These are phyloP conservation scores for Cyprinodon tularosa DNA, from an alignment of 2,113 vertebrate species.

Conservation along the genomic window DNA sequence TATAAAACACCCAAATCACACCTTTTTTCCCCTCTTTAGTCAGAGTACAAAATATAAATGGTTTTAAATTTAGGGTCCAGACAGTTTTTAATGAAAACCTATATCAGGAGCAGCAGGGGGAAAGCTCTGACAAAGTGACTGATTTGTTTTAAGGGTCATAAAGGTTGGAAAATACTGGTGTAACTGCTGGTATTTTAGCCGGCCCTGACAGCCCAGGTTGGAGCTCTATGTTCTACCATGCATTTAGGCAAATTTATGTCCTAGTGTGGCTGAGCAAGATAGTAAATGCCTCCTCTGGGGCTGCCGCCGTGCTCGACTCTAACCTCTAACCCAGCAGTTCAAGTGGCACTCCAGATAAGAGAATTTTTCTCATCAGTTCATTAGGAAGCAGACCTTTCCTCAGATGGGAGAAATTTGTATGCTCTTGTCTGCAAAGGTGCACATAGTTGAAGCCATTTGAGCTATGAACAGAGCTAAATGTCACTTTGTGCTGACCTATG, in stretches of 20 bases:
- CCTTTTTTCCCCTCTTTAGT: background rate
- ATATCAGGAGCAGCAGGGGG: background rate
- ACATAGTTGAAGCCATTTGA: slow-evolving; percentile 24
- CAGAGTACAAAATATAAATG: background rate
- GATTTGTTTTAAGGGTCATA: slow-evolving; percentile 3
- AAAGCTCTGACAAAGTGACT: background rate
- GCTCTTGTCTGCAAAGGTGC: slow-evolving; percentile 30
- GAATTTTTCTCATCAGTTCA: slow-evolving; percentile 42
- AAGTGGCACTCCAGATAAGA: slow-evolving; percentile 26
- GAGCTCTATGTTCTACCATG: slow-evolving; percentile 23
- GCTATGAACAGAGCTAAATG: slow-evolving; percentile 34
- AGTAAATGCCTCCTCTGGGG: slow-evolving; percentile 8
- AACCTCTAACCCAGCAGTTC: slow-evolving; percentile 54
- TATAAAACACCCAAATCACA: background rate
- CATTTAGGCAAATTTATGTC: slow-evolving; percentile 36
- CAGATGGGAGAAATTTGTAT: slow-evolving; percentile 41
- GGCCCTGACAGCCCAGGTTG: background rate
- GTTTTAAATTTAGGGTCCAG: background rate
- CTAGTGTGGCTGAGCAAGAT: background rate
- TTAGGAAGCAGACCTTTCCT: slow-evolving; percentile 60
- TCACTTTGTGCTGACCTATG: slow-evolving; percentile 61
- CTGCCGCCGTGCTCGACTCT: slow-evolving; percentile 4
- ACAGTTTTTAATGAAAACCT: background rate
- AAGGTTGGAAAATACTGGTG: background rate
- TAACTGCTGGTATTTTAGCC: background rate